phyloP scores from a whole-genome alignment of 2,888 invertebrate species.

The Scaptomyza reducta region DNA sequence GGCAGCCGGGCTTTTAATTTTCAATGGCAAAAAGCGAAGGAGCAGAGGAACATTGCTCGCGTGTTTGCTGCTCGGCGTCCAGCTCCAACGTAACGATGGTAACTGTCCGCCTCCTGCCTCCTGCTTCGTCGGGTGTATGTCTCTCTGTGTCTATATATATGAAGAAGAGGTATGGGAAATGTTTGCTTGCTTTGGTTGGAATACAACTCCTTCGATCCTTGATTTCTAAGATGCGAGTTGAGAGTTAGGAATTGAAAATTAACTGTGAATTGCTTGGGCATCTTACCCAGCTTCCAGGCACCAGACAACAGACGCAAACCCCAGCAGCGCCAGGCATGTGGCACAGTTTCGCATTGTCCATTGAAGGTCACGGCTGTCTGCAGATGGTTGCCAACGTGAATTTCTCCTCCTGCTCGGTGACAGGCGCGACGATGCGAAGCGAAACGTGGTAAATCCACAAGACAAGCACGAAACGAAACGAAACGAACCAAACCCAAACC shows the following conservation, averaged over 20 bases:
- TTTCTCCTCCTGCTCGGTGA: constrained; percentile 17
- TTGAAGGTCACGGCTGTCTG: constrained; percentile 51
- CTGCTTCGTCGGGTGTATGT: neutral
- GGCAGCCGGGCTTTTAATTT: constrained; percentile 67
- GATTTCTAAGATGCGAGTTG: constrained; percentile 9
- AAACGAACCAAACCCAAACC: constrained; percentile 1
- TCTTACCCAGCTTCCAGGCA: neutral
- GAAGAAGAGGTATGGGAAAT: constrained; percentile 18
- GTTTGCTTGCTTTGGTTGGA: constrained; percentile 31
- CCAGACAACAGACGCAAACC: neutral
- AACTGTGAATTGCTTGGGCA: constrained; percentile 1
- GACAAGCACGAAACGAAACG: constrained; percentile 20
- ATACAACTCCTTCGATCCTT: constrained; percentile 35
- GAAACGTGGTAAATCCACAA: constrained; percentile 45
- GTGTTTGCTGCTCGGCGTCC: neutral
- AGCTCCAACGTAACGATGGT: constrained; percentile 1
- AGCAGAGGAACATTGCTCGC: constrained; percentile 3
- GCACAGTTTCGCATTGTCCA: constrained; percentile 59
- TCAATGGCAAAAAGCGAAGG: constrained; percentile 5
- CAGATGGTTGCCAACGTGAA: constrained; percentile 41
- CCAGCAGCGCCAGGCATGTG: constrained; percentile 37
- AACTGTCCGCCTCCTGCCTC: neutral
- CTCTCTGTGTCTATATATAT: neutral
- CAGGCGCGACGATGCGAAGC: constrained; percentile 43
- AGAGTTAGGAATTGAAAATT: constrained; percentile 2